Percentiles rank a stretch among this genome's conserved stretches.
Conservation (phyloP, 92 coral and sea anemone genomes). For the Desmophyllum pertusum region DNA sequence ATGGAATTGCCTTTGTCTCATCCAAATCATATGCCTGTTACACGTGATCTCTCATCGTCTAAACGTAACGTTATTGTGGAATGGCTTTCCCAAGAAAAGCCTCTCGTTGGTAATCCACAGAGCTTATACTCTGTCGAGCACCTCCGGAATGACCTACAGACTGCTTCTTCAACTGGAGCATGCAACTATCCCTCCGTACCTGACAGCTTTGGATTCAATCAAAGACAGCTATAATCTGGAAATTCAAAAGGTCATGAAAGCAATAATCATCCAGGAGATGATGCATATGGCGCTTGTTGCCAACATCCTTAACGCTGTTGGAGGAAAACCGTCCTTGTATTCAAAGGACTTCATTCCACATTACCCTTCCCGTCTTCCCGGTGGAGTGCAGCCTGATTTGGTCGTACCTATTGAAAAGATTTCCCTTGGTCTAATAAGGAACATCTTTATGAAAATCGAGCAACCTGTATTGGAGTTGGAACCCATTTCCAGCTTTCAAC, state of each 20-base stretch:
- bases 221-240: constrained; percentile 65
- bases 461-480: constrained; percentile 43
- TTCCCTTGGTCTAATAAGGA: constrained; percentile 69
- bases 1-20: constrained; percentile 56
- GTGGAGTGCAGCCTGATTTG: constrained; percentile 76
- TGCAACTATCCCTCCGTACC: constrained; percentile 78
- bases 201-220: constrained; percentile 73
- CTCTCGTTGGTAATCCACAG: constrained; percentile 44
- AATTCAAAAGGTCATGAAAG: constrained; percentile 53
- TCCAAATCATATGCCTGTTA: constrained; percentile 84
- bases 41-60: constrained; percentile 72
- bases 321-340: constrained; percentile 63
- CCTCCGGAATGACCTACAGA: constrained; percentile 62
- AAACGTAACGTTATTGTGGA: constrained; percentile 65
- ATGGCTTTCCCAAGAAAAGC: constrained; percentile 61
- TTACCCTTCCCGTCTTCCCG: constrained; percentile 84
- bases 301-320: constrained; percentile 82
- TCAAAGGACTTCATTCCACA: constrained; percentile 48
- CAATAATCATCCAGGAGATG: constrained; percentile 73
- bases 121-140: constrained; percentile 43
- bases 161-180: constrained; percentile 74
- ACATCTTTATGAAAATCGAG: constrained; percentile 80
- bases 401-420: constrained; percentile 74
- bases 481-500: constrained; percentile 1
- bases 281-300: constrained; percentile 77